These are phyloP conservation scores for Drosophila anomalipes DNA, from an alignment of 2,888 invertebrate species.

Conservation along the genomic window DNA sequence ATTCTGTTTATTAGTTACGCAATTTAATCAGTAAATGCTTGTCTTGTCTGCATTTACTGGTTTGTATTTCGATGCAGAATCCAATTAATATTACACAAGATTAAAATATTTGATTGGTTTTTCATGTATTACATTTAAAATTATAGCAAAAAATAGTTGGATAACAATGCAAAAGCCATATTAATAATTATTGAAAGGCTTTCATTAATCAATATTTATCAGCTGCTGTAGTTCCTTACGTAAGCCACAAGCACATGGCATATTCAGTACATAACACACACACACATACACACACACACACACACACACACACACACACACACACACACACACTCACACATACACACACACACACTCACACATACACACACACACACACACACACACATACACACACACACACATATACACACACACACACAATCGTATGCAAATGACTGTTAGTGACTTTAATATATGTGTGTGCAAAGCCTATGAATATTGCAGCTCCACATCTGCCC, in stretches of 20 bases:
- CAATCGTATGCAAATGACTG: not conserved
- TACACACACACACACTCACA: not conserved
- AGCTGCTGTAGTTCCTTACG: conserved; percentile 26
- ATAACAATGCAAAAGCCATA: conserved; percentile 31
- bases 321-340: no score
- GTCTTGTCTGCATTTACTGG: not conserved
- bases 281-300: not conserved
- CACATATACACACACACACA: not conserved
- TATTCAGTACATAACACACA: conserved; percentile 7
- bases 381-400: not conserved
- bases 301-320: not conserved
- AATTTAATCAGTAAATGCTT: not conserved
- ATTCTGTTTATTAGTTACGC: not conserved
- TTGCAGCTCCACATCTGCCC: not conserved
- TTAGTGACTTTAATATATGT: conserved; percentile 16
- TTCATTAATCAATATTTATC: conserved; percentile 29
- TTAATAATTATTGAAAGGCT: conserved; percentile 28
- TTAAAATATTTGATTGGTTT: not conserved
- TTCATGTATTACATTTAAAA: no score
- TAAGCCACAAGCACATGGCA: conserved; percentile 25
- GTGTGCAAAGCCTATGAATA: conserved; percentile 8
- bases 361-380: not conserved
- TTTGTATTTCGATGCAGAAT: not conserved
- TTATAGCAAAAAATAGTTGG: not conserved
- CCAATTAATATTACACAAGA: not conserved